Conservation (phyloP, 1,140 invertebrate genomes). For the Trichonephila clavata region DNA sequence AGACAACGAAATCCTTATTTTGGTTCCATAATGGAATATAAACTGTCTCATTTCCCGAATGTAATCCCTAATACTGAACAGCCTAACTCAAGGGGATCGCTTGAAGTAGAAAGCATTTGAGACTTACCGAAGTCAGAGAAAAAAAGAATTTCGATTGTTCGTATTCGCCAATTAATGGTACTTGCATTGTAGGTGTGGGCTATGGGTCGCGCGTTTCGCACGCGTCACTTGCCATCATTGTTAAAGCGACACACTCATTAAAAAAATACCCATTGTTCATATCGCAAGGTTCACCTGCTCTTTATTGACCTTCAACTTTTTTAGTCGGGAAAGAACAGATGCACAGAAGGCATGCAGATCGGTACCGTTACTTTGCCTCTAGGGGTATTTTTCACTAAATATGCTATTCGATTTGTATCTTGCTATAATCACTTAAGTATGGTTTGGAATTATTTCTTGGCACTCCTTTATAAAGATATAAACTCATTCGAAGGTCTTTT, state of each 20-base stretch:
- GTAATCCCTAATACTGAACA: not conserved
- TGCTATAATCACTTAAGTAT: not conserved
- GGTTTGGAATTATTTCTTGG: not conserved
- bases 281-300: conserved; percentile 8
- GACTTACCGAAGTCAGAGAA: not conserved
- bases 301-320: conserved; percentile 42
- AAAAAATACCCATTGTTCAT: conserved; percentile 58
- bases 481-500: not conserved
- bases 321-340: not conserved
- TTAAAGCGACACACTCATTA: conserved; percentile 55
- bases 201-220: conserved; percentile 71
- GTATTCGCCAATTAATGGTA: conserved; percentile 35
- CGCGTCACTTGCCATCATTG: conserved; percentile 66
- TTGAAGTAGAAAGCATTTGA: not conserved
- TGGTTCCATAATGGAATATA: not conserved
- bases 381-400: not conserved
- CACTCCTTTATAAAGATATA: not conserved
- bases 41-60: conserved; percentile 13
- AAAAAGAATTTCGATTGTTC: conserved; percentile 48
- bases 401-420: not conserved
- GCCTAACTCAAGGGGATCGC: not conserved
- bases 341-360: not conserved
- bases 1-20: not conserved
- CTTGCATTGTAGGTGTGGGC: conserved; percentile 59
- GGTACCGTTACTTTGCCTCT: not conserved